phyloP scores from a whole-genome alignment of 2,888 invertebrate genomes.

The Nycteola revayana region DNA sequence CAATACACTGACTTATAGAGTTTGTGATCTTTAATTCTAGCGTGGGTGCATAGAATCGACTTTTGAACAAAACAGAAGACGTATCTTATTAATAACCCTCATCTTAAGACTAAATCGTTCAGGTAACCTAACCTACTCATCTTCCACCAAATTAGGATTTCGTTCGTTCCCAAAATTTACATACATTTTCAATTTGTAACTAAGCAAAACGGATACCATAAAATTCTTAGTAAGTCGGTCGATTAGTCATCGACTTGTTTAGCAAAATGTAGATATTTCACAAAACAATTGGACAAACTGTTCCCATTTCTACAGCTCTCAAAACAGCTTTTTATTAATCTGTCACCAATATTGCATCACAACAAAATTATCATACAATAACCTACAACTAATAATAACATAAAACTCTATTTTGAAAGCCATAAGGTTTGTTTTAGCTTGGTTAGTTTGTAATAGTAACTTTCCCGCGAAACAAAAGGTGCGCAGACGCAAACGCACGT shows the following conservation, averaged over 20 bases:
- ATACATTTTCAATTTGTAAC: too few relatives aligned
- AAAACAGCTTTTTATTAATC: conserved; percentile 19
- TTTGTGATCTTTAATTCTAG: too few relatives aligned
- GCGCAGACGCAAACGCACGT: conserved; percentile 29
- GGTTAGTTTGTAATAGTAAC: conserved; percentile 6
- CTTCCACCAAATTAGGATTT: conserved; percentile 3
- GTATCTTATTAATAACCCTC: too few relatives aligned
- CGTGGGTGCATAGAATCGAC: too few relatives aligned
- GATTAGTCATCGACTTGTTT: not conserved
- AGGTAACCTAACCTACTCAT: too few relatives aligned
- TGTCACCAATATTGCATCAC: conserved; percentile 34
- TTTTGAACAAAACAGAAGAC: too few relatives aligned
- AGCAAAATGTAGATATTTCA: not conserved
- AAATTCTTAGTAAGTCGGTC: not conserved
- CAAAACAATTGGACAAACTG: not conserved
- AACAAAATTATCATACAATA: conserved; percentile 26
- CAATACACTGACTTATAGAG: too few relatives aligned
- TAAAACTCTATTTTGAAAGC: not conserved
- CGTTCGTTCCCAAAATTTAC: not conserved
- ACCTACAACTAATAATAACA: conserved; percentile 2
- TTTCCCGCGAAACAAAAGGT: conserved; percentile 26
- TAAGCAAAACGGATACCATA: not conserved
- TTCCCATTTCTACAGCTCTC: too few relatives aligned
- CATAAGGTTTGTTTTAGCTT: conserved; percentile 11
- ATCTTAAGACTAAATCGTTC: too few relatives aligned